Evolutionary conservation across 1,140 invertebrate genomes (phyloP).

Genomic region (Apis cerana): DNA sequence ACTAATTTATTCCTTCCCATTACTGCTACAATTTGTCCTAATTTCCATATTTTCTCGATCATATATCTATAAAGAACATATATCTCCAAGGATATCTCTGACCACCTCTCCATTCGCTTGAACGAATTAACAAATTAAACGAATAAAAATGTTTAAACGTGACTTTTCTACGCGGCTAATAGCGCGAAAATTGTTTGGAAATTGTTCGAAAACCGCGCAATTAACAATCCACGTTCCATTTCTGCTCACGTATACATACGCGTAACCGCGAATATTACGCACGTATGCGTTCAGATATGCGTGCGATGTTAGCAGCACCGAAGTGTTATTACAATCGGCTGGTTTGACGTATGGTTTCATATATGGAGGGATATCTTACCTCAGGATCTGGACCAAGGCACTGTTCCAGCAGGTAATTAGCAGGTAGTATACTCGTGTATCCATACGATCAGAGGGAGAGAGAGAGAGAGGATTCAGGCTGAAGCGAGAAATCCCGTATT

Average conservation of each 20-base stretch:
- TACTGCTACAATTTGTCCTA: too few relatives aligned
- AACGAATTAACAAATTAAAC: too few relatives aligned
- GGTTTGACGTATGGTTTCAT: slow-evolving; percentile 56
- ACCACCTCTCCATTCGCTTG: too few relatives aligned
- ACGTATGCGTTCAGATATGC: slow-evolving; percentile 13
- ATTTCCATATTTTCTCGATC: too few relatives aligned
- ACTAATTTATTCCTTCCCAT: too few relatives aligned
- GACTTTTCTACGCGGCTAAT: too few relatives aligned
- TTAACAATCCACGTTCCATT: not conserved
- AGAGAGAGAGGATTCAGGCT: not conserved
- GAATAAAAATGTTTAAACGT: too few relatives aligned
- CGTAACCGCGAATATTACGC: not conserved
- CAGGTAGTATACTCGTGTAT: slow-evolving; percentile 26
- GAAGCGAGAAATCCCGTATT: slow-evolving; percentile 8
- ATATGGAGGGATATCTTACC: slow-evolving; percentile 47
- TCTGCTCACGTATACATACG: not conserved
- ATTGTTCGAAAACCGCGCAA: not conserved
- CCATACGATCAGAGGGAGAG: not conserved
- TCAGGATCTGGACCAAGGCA: slow-evolving; percentile 47
- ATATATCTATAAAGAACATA: too few relatives aligned
- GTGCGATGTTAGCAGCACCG: not conserved
- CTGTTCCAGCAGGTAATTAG: slow-evolving; percentile 55
- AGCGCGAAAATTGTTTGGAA: not conserved
- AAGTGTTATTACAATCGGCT: slow-evolving; percentile 45
- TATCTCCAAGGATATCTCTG: too few relatives aligned